Conservation (phyloP, 2,113 vertebrate species). For the Oncorhynchus clarkii region DNA sequence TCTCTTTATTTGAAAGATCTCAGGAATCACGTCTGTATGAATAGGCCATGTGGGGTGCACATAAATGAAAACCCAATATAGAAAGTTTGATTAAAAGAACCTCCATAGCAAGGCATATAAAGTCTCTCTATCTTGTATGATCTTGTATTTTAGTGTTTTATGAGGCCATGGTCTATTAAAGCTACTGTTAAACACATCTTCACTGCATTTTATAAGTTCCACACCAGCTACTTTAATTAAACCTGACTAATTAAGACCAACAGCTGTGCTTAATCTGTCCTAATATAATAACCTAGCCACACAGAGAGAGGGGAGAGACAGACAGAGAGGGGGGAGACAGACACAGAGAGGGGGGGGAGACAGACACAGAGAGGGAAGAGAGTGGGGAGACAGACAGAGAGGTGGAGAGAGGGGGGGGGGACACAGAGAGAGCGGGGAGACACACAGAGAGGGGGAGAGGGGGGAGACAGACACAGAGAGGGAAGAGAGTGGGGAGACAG, state of each 20-base stretch:
- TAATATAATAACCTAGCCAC: neutral
- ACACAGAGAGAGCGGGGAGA: too few relatives aligned
- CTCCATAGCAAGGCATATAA: too few relatives aligned
- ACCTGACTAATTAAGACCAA: constrained; percentile 8
- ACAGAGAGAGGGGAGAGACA: neutral
- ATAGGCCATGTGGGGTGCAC: too few relatives aligned
- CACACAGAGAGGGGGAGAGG: neutral
- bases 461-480: too few relatives aligned
- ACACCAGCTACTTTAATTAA: constrained; percentile 10
- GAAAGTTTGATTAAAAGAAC: too few relatives aligned
- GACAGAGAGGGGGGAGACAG: too few relatives aligned
- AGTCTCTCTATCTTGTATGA: neutral
- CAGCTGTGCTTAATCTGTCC: constrained; percentile 13
- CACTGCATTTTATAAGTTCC: constrained; percentile 5
- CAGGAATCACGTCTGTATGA: too few relatives aligned
- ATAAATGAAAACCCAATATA: too few relatives aligned
- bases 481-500: too few relatives aligned
- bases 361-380: neutral
- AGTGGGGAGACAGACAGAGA: neutral
- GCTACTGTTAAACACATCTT: neutral
- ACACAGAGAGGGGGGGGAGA: neutral
- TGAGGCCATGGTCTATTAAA: neutral
- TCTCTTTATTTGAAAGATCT: too few relatives aligned
- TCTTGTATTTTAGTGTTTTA: constrained; percentile 2
- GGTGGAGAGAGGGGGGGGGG: too few relatives aligned